Base-by-base conservation (phyloP, 2,888 invertebrate genomes). In the Malachius bipustulatus region DNA sequence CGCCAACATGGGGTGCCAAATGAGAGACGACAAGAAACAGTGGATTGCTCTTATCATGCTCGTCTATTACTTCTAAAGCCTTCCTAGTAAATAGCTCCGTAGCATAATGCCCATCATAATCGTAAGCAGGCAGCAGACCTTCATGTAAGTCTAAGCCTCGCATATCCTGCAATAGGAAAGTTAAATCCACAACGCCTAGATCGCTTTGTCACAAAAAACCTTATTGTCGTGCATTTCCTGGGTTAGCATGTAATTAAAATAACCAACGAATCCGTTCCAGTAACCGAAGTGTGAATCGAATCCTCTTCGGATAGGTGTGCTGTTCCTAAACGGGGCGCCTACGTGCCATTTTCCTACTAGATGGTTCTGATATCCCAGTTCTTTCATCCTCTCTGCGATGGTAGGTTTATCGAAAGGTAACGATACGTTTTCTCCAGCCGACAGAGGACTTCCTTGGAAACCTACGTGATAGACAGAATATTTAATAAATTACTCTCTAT, bases 261-360 rank as follows among this genome's bases (percentile, higher is more conserved):
- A 93, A 48, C 85, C 82, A 31, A 83, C 71, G 48, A 70, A 80
- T 2, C 84, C 88, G 35, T 76, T 77, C 69, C 82, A 81, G 55
- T 87, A 89, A 1, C 93, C 93, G 51, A 77, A 82, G 57, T 88
- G 84, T 2, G 72, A 66, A 47, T 84, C 77, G 52, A 84, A 93
- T 1, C 88, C 88, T 30, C 83, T 69, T 30, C 65, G 64, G 1
- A 70, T 71, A 0, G 87, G 87, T 2, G 81, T 71, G 52, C 70
- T 78, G 40, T 73, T 72, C 34, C 66, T 65, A 30, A 69, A 65
- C 32, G 75, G 76, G 63, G 75, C 79, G 1, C 91, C 90, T 40
- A 90, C 70, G 56, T 84, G 82, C 87, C 87, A 87, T 65, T 88
- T 88, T 3, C 88, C 88, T 2, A 88, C 73, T 35, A 82, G 70